These are phyloP conservation scores for Cylloceria caligata DNA, from an alignment of 2,888 invertebrate genomes.

Conservation along the genomic window DNA sequence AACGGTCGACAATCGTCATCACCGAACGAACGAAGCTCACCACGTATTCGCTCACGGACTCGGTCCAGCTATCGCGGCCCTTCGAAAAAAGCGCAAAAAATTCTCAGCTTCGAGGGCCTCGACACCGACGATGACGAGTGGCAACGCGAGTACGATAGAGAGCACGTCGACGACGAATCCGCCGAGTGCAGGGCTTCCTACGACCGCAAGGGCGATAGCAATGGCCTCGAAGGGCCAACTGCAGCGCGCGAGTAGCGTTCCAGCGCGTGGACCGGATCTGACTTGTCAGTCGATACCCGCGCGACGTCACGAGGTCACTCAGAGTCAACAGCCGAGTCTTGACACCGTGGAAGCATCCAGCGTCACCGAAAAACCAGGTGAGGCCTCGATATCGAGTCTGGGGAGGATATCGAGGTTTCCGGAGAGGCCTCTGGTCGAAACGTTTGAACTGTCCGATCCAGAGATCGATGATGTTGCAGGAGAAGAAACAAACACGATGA, in stretches of 20 bases:
- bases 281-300: conserved; percentile 81
- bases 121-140: conserved; percentile 85
- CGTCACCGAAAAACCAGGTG: conserved; percentile 69
- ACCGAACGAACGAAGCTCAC: conserved; percentile 78
- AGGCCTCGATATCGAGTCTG: conserved; percentile 17
- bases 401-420: conserved; percentile 10
- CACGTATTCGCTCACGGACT: conserved; percentile 78
- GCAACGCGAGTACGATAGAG: conserved; percentile 79
- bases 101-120: conserved; percentile 92
- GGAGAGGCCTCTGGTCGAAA: conserved; percentile 22
- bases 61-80: conserved; percentile 88
- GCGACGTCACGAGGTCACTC: conserved; percentile 87
- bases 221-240: conserved; percentile 85
- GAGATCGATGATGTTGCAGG: conserved; percentile 55
- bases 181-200: conserved; percentile 34
- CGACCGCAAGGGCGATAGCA: conserved; percentile 57
- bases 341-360: conserved; percentile 78
- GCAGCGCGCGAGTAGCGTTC: conserved; percentile 90
- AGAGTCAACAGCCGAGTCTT: conserved; percentile 87
- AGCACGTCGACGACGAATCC: conserved; percentile 66
- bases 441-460: conserved; percentile 32
- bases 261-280: conserved; percentile 86
- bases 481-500: conserved; percentile 49
- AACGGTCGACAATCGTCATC: conserved; percentile 56
- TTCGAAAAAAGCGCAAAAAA: conserved; percentile 93